Evolutionary conservation across 1,140 invertebrate species (phyloP).

Genomic region (Metaphire vulgaris): DNA sequence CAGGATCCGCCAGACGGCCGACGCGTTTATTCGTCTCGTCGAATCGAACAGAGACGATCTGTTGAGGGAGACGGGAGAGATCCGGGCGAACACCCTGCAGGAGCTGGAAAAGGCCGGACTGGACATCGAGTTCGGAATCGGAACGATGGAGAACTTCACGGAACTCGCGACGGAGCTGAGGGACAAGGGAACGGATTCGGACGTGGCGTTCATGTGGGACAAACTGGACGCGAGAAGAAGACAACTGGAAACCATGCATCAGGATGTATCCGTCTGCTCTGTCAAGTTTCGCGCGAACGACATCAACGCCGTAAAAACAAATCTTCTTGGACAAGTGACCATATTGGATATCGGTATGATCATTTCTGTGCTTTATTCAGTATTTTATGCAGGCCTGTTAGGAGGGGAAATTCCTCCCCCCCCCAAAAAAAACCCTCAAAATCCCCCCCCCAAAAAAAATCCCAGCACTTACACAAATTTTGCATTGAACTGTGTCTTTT

Average conservation of each 20-base stretch:
- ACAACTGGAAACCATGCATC: conserved; percentile 9
- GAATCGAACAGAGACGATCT: background rate
- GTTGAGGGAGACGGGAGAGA: background rate
- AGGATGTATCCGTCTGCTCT: conserved; percentile 4
- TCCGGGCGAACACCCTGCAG: background rate
- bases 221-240: background rate
- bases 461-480: too few relatives aligned
- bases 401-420: too few relatives aligned
- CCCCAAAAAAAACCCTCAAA: too few relatives aligned
- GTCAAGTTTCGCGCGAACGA: background rate
- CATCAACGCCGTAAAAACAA: background rate
- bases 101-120: background rate
- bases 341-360: conserved; percentile 8
- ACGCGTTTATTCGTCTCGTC: background rate
- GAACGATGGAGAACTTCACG: background rate
- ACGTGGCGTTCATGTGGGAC: background rate
- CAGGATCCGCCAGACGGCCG: background rate
- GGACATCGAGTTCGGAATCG: background rate
- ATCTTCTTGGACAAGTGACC: conserved; percentile 15
- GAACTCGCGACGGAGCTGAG: background rate
- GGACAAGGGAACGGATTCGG: background rate
- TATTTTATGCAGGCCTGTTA: too few relatives aligned
- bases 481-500: too few relatives aligned
- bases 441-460: too few relatives aligned
- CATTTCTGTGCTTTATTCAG: background rate